Base-by-base conservation (phyloP, 1,140 invertebrate genomes). In the Drosophila aff. region DNA sequence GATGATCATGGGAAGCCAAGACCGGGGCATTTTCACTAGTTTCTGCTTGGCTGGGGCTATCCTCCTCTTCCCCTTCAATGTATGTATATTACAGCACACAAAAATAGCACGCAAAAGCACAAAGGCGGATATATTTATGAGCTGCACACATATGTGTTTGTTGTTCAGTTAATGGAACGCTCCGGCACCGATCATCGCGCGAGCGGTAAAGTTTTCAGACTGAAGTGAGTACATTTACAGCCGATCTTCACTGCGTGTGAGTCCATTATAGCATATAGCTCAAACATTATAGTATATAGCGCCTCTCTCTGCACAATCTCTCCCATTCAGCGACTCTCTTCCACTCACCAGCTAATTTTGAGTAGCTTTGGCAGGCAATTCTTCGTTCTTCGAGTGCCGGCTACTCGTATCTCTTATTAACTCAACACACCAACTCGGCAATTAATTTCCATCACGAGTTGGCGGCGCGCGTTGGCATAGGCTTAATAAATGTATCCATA, bases 31-130 rank as follows among this genome's bases (percentile, higher is more conserved):
- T 75, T 74, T 67, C 44, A 83, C 57, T 68, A 62, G 61, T 49
- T 38, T 65, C 38, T 58, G 67, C 43, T 28, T 28, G 28, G 21
- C 10, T 66, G 18, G 43, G 26, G 21, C 18, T 36, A 66, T 61
- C 33, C 75, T 47, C 23, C 23, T 13, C 52, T 41, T 41, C 21
- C 33, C 43, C 16, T 36, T n/a, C 36, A 9, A 6, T 59, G 15
- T 13, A n/a, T 66, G 3, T 50, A 18, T 72, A 59, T 83, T 82
- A 79, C 72, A 83, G 53, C 53, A 84, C 57, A 57, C 63, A 55
- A 65, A 77, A 79, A 83, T 69, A 82, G 76, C 58, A 66, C 61
- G 46, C 44, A 68, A 74, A 57, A 36, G 60, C 65, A 57, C 62
- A 46, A 65, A 40, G 46, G 53, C 41, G 49, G 49, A 43, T 75